Percentiles rank a stretch among this genome's conserved stretches.
Evolutionary conservation across 2,797 vertebrate species (phyloP).

Genomic region (Malurus leucopterus): DNA sequence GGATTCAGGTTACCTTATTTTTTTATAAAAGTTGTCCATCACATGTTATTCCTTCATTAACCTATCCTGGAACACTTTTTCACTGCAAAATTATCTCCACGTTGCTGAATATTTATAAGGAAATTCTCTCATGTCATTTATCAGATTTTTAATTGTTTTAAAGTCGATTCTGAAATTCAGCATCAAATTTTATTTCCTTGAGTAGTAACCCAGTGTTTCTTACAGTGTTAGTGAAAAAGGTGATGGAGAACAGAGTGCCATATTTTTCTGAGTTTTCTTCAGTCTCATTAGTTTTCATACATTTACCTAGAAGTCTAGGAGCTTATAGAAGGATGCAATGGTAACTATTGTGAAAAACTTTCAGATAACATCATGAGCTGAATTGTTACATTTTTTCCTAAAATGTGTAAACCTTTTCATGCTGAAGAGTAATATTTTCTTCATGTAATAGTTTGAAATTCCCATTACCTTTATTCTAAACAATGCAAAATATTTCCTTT

Average conservation of each 20-base stretch:
- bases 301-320: not conserved
- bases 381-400: not conserved
- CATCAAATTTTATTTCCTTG: not conserved
- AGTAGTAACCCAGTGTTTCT: not conserved
- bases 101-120: not conserved
- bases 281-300: not conserved
- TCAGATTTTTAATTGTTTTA: not conserved
- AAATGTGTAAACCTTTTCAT: not conserved
- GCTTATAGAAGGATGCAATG: not conserved
- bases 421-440: not conserved
- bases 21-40: not conserved
- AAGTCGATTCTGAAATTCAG: not conserved
- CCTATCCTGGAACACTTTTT: not conserved
- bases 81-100: not conserved
- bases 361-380: not conserved
- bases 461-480: not conserved
- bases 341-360: not conserved
- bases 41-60: not conserved
- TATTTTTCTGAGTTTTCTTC: not conserved
- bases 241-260: not conserved
- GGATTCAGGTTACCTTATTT: not conserved
- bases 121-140: not conserved
- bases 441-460: not conserved
- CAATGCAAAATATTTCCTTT: not conserved
- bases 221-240: not conserved